A percentile compares a stretch with the other conserved stretches of the same genome.
phyloP scores from a whole-genome alignment of 2,113 vertebrate species.

The Prochilodus magdalenae region DNA sequence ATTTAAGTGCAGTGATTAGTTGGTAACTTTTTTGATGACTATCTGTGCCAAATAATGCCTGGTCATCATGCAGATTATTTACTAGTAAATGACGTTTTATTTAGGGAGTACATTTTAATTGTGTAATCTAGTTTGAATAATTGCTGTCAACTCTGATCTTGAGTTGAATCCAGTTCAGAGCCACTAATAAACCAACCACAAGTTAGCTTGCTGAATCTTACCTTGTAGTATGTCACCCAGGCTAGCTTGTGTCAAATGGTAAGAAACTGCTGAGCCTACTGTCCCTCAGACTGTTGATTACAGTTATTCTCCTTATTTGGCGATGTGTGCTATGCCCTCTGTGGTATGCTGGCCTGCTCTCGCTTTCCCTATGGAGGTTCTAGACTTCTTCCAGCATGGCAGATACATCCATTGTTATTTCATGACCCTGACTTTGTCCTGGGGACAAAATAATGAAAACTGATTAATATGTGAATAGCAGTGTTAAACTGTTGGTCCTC shows the following conservation, averaged over 20 bases:
- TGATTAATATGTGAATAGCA: background rate
- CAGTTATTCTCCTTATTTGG: background rate
- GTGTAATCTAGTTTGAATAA: too few relatives aligned
- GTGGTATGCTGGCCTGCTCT: background rate
- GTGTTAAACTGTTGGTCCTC: background rate
- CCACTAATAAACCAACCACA: too few relatives aligned
- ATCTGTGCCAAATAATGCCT: too few relatives aligned
- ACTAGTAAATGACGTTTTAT: too few relatives aligned
- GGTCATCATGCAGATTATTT: too few relatives aligned
- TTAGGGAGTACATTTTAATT: too few relatives aligned
- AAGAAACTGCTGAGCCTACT: background rate
- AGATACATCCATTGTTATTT: background rate
- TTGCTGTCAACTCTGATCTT: too few relatives aligned
- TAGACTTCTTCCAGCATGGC: conserved; percentile 6
- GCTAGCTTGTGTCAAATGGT: background rate
- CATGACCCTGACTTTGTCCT: too few relatives aligned
- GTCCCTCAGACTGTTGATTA: background rate
- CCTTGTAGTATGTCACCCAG: background rate
- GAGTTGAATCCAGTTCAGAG: too few relatives aligned
- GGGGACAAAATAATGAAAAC: background rate
- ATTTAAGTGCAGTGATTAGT: too few relatives aligned
- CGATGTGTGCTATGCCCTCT: background rate
- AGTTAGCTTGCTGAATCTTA: too few relatives aligned
- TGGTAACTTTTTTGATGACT: too few relatives aligned
- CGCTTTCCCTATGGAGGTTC: background rate